phyloP scores from a whole-genome alignment of 2,888 invertebrate species.

The Pteria penguin region DNA sequence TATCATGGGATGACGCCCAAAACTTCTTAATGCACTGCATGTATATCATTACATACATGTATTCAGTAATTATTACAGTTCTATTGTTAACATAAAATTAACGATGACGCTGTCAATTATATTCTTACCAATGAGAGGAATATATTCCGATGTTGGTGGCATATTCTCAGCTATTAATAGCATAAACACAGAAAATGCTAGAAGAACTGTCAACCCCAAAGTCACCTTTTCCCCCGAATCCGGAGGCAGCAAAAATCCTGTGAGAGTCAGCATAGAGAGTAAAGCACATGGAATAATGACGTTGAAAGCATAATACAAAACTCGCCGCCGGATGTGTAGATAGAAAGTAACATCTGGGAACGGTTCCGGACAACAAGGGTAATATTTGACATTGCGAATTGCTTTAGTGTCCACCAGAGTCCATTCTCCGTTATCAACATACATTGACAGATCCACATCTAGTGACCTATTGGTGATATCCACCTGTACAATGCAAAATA shows the following conservation, averaged over 20 bases:
- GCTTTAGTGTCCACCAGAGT: conserved; percentile 81
- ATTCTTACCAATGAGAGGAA: conserved; percentile 82
- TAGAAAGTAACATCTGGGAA: conserved; percentile 83
- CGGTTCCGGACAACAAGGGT: conserved; percentile 82
- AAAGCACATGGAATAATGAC: conserved; percentile 83
- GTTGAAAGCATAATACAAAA: conserved; percentile 82
- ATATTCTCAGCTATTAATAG: conserved; percentile 83
- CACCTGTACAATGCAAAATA: no score
- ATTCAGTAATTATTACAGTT: background rate
- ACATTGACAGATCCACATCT: conserved; percentile 81
- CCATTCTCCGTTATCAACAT: conserved; percentile 83
- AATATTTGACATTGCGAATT: conserved; percentile 81
- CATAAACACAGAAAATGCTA: conserved; percentile 84
- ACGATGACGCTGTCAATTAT: background rate
- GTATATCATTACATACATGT: no score
- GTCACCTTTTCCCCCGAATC: conserved; percentile 83
- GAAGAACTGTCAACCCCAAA: conserved; percentile 82
- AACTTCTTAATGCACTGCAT: no score
- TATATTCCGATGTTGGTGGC: conserved; percentile 83
- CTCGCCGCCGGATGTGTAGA: conserved; percentile 81
- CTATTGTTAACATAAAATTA: background rate
- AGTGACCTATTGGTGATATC: conserved; percentile 75
- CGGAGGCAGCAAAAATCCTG: conserved; percentile 82
- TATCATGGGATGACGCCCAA: no score
- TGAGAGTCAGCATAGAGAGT: conserved; percentile 84